Evolutionary conservation across 2,113 vertebrate species (phyloP), one percentile per base, ranked within the genome.

Genomic region (Pagrus major): DNA sequence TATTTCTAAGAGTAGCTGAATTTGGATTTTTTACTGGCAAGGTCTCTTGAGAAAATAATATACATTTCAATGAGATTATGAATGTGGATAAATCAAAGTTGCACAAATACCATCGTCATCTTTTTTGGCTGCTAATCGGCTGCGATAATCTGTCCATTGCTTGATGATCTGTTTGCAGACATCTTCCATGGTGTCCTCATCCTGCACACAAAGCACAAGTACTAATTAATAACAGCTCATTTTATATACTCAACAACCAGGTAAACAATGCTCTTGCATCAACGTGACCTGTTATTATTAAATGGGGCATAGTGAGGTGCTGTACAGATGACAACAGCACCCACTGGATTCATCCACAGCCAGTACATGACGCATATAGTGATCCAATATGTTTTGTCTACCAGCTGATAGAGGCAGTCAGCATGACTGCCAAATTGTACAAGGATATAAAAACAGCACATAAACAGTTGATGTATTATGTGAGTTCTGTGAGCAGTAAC

Each of bases 101-200:
- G 67, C 4, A 33, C 20, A 37, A 27, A 61, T 92, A 95, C 94
- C 93, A 51, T 88, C 80, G 11, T 71, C 72, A 21, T 88, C 93
- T 61, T 88, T 93, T 81, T 95, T 90, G 71, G 94, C 93, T 86
- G 91, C 86, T 55, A 91, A 81, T 21, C 87, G 87, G 35, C 90
- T 76, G 71, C 71, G 68, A 37, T 47, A 92, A 67, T 97, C 96
- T 1, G 94, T 93, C 98, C 98, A 99, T 72, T 95, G 95, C 56
- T 95, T 86, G 52, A 99, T 94, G 35, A 99, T 97, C 88, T 99
- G 95, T 81, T 92, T 95, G 92, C 98, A 99, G 55, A 97, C 94
- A 29, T 95, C 94, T 4, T 93, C 94, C 31, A 98, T 68, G 0
- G 94, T 90, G 75, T 98, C 97, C 92, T 98, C 97, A 69, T 97